These are phyloP conservation scores for Trichomalopsis sarcophagae DNA, from an alignment of 1,140 invertebrate genomes.

Conservation along the genomic window DNA sequence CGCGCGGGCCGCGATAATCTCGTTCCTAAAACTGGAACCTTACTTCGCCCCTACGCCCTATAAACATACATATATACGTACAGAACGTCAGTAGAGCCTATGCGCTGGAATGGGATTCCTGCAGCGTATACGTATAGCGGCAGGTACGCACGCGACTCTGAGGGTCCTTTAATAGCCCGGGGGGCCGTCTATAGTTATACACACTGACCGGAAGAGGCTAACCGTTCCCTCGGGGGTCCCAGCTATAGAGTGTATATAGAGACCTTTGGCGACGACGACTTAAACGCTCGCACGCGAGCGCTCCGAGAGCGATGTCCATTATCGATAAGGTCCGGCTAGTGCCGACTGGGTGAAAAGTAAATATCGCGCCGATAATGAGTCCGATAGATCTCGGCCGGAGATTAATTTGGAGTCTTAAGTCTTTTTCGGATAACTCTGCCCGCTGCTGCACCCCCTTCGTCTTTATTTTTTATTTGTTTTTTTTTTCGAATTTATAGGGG, in stretches of 20 bases:
- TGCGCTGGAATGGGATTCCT: background rate
- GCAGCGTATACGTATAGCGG: background rate
- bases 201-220: constrained; percentile 66
- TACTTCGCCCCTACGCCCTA: background rate
- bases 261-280: constrained; percentile 9
- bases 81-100: background rate
- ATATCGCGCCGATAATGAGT: constrained; percentile 60
- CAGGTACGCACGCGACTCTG: constrained; percentile 10
- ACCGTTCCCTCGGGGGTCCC: constrained; percentile 61
- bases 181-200: background rate
- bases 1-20: constrained; percentile 29
- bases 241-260: background rate
- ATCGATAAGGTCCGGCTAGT: constrained; percentile 62
- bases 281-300: constrained; percentile 41
- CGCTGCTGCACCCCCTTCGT: too few species aligned
- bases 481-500: too few species aligned
- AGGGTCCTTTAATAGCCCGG: constrained; percentile 9
- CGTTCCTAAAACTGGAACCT: constrained; percentile 29
- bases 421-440: background rate
- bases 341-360: constrained; percentile 58
- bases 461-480: too few species aligned
- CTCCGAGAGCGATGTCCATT: constrained; percentile 62
- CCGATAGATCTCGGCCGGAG: constrained; percentile 31
- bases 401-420: constrained; percentile 43
- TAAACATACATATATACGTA: background rate